Evolutionary conservation across 1,140 invertebrate genomes (phyloP).

Genomic region (Frieseomelitta varia): DNA sequence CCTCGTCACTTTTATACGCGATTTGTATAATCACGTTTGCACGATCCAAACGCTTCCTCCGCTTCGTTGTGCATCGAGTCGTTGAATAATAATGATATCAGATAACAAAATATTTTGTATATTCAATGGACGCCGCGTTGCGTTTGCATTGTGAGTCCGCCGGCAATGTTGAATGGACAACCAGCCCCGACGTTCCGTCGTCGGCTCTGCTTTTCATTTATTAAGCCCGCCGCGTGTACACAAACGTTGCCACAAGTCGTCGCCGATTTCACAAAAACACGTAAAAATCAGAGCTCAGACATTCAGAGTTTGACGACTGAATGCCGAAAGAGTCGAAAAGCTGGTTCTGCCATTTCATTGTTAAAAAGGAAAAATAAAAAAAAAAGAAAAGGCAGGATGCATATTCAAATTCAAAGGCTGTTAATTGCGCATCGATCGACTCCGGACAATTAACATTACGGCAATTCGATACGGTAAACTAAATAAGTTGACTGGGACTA

Average conservation of each 20-base stretch:
- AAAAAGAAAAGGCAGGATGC: no score
- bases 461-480: not conserved
- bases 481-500: no score
- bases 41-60: not conserved
- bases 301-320: no score
- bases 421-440: not conserved
- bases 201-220: not conserved
- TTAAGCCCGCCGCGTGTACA: no score
- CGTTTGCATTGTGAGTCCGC: slow-evolving; percentile 1
- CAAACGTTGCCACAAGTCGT: no score
- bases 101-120: slow-evolving; percentile 21
- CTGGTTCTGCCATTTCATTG: no score
- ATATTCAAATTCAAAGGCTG: not conserved
- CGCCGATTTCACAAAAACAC: no score
- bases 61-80: no score
- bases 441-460: not conserved
- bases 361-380: no score
- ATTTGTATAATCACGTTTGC: slow-evolving; percentile 10
- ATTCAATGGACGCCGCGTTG: not conserved
- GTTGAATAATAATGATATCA: slow-evolving; percentile 39
- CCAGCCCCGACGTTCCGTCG: not conserved
- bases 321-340: no score
- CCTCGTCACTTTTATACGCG: slow-evolving; percentile 7
- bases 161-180: slow-evolving; percentile 3
- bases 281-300: no score